Base-by-base conservation (phyloP, 2,888 invertebrate genomes). In the Rhimphoctona megacephalus region DNA sequence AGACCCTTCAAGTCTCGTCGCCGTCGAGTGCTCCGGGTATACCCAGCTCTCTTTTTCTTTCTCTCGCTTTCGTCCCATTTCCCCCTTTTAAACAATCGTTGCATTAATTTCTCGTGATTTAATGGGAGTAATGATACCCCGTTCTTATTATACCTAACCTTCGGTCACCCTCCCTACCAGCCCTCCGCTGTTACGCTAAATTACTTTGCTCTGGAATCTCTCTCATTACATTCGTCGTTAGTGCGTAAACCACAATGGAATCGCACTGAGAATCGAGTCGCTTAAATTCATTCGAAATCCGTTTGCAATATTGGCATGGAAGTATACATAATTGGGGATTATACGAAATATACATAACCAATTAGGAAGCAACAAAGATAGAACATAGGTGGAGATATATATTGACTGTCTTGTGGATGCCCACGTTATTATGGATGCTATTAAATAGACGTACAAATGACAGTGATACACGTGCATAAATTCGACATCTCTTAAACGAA, bases 81-180 rank as follows among this genome's bases (percentile, higher is more conserved):
- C 49, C 74, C 82, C 57, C 82, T 57, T 74, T 81, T 90, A 92
- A 92, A 92, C 92, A 92, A 92, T 92, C 90, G 90, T 85, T 90
- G 91, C 91, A 92, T 92, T 92, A 92, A 92, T 91, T 91, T 91
- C 91, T 89, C 89, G 88, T 90, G 90, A 90, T 90, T 91, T 90
- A 91, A 91, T 91, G 90, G 89, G 66, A 79, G 80, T 74, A 66
- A 74, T 84, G 84, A 81, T 81, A 81, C 33, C 72, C 81, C 72
- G 57, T 73, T 64, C 72, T 77, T 52, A 64, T 81, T 46, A 46
- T 76, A 61, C 49, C 39, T 49, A 54, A 73, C 57, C 81, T 46
- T 66, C 57, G 25, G 66, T 25, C 78, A 54, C 54, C n/a, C 43
- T 61, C 36, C 33, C 67, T n/a, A 36, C 22, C 30, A 39, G 30